Conservation (phyloP, 2,113 vertebrate species). For the Cochlearius cochlearius region DNA sequence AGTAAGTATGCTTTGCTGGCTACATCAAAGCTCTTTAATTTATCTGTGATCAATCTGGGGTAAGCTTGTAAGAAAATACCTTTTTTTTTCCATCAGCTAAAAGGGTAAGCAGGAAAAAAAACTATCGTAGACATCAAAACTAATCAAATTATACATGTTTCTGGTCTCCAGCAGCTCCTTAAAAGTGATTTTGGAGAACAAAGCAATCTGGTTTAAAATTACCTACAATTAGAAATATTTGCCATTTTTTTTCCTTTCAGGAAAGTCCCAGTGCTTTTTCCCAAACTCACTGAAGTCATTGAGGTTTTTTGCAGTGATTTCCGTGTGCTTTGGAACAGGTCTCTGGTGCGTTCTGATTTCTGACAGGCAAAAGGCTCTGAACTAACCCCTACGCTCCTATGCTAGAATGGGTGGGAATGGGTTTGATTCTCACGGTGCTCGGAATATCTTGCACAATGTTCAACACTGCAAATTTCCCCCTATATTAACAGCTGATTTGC, state of each 20-base stretch:
- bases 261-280: not conserved
- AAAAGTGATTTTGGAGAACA: not conserved
- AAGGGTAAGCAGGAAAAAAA: conserved; percentile 28
- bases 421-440: not conserved
- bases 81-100: conserved; percentile 25
- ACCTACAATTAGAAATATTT: conserved; percentile 17
- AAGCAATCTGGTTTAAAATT: not conserved
- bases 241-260: conserved; percentile 18
- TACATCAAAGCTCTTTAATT: conserved; percentile 69
- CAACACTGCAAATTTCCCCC: not conserved
- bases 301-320: not conserved
- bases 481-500: not conserved
- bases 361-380: not conserved
- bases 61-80: conserved; percentile 35
- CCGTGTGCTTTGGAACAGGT: not conserved
- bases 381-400: not conserved
- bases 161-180: not conserved
- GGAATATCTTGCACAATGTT: not conserved
- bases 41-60: conserved; percentile 61
- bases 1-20: conserved; percentile 52
- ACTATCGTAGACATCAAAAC: not conserved
- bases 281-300: not conserved
- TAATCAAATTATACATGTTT: not conserved
- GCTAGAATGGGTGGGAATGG: not conserved
- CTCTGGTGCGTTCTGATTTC: not conserved